Base-by-base conservation (phyloP, 2,113 vertebrate species). In the Gadus macrocephalus region DNA sequence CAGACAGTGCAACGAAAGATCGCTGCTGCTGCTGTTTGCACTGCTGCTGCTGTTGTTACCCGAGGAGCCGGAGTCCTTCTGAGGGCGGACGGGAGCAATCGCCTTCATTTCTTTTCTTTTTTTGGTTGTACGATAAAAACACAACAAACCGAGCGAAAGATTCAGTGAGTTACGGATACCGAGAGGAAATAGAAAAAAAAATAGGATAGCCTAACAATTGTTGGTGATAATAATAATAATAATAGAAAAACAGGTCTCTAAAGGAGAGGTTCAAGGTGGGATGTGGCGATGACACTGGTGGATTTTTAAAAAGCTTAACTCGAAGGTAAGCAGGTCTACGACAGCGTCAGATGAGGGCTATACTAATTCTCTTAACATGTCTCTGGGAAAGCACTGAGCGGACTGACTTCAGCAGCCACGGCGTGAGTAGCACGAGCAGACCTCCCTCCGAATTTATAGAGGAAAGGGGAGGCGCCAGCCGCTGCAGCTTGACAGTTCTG, bases 1-100 rank as follows among this genome's bases (percentile, higher is more conserved):
- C 89, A 96, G 85, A 90, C 91, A 95, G 72, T 94, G 95, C 90
- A 95, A 87, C 60, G 95, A 92, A 88, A 94, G 91, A 89, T 91
- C 85, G 66, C 90, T 76, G 82, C 92, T 80, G 85, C 90, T 83
- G 82, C 85, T 80, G 85, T 89, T 83, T 81, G 93, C 93, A 89
- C 93, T 94, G 90, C 9, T 95, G 87, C 88, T 93, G 38, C 6
- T 42, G 11, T 11, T 42, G 66, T 89, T 75, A 81, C 92, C 80
- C 84, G 90, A 83, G 82, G 93, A 93, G 89, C 93, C 93, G 90
- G 93, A 92, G 78, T 95, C 93, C 90, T 91, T 93, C 70, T 93
- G 92, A 78, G 93, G 92, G 73, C 78, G 88, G 76, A 94, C 92
- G 59, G 94, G 95, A 86, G 94, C 93, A 83, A 95, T 92, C 83